Evolutionary conservation across 2,888 invertebrate species (phyloP).

Genomic region (Meteorus cinctellus): DNA sequence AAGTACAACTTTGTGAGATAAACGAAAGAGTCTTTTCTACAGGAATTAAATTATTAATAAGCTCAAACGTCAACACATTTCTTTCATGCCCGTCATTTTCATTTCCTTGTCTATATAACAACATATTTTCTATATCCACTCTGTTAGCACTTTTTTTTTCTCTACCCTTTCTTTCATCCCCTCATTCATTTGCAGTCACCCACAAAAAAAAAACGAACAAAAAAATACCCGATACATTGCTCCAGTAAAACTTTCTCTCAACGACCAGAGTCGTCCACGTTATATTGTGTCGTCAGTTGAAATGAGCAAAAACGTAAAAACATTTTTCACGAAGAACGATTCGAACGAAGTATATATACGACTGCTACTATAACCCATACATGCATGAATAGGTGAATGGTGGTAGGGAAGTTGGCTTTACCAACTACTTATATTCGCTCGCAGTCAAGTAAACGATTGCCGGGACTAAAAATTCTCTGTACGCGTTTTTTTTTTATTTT

Average conservation of each 20-base stretch:
- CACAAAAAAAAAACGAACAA: not conserved
- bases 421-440: not conserved
- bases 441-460: constrained; percentile 3
- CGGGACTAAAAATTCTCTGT: not conserved
- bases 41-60: too few relatives aligned
- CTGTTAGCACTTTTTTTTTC: not conserved
- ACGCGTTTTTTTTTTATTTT: not conserved
- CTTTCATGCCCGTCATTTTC: too few relatives aligned
- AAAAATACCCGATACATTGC: not conserved
- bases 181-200: not conserved
- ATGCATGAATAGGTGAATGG: not conserved
- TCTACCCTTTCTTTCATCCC: not conserved
- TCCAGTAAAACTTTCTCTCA: constrained; percentile 2
- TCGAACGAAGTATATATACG: not conserved
- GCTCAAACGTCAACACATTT: too few relatives aligned
- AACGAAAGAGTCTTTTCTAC: too few relatives aligned
- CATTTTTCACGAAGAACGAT: constrained; percentile 14
- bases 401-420: not conserved
- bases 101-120: too few relatives aligned
- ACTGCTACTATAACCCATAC: constrained; percentile 27
- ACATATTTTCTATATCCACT: too few relatives aligned
- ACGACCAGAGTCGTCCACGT: not conserved
- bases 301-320: constrained; percentile 27
- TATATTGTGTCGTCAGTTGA: constrained; percentile 10
- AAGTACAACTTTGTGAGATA: too few relatives aligned